Conservation (phyloP, 2,113 vertebrate genomes). For the Rafetus swinhoei region DNA sequence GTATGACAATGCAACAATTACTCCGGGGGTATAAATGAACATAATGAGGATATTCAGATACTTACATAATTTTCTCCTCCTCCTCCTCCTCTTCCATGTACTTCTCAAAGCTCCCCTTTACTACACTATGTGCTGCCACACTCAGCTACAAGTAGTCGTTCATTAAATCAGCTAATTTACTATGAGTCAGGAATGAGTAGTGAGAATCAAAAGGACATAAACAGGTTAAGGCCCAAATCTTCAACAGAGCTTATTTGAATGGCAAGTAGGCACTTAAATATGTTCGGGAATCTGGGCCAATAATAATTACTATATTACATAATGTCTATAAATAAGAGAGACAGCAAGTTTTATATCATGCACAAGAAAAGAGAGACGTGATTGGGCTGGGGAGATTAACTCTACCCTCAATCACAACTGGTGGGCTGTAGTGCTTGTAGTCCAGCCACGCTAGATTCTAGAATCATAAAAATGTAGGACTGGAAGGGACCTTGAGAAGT, state of each 20-base stretch:
- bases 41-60: background rate
- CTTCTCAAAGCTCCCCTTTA: background rate
- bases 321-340: too few relatives aligned
- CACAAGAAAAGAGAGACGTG: background rate
- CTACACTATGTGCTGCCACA: background rate
- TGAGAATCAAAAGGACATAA: background rate
- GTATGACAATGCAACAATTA: constrained; percentile 47
- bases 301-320: background rate
- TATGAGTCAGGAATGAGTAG: background rate
- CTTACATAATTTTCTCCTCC: constrained; percentile 29
- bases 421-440: background rate
- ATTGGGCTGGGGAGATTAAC: background rate
- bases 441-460: background rate
- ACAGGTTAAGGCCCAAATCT: background rate
- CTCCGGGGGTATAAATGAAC: constrained; percentile 45
- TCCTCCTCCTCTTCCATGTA: constrained; percentile 8
- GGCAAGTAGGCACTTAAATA: background rate
- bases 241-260: background rate
- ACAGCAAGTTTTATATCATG: background rate
- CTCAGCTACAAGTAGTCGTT: background rate
- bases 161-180: constrained; percentile 6
- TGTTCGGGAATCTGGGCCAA: background rate
- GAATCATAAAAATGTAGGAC: background rate
- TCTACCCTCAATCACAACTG: background rate
- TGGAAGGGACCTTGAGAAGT: background rate